Conservation (phyloP, 92 coral and sea anemone species). For the Siderastrea siderea region DNA sequence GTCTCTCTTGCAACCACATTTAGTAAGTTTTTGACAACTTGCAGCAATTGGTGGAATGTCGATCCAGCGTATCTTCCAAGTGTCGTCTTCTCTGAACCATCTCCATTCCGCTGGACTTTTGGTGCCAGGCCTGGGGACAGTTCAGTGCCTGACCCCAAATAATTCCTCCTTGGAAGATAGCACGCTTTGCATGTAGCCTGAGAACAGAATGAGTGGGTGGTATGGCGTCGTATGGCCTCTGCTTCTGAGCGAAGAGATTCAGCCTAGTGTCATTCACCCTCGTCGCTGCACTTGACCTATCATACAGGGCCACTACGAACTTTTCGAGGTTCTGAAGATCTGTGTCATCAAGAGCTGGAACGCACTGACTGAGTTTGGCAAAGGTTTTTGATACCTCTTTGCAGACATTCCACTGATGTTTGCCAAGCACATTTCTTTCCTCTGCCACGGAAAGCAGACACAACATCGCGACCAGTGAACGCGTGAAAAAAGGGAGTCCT, state of each 20-base stretch:
- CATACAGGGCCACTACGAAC: constrained; percentile 61
- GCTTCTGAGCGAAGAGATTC: constrained; percentile 59
- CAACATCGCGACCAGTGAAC: constrained; percentile 60
- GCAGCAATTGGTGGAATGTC: constrained; percentile 63
- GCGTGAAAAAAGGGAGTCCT: constrained; percentile 60
- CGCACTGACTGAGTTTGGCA: constrained; percentile 39
- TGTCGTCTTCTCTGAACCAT: constrained; percentile 23
- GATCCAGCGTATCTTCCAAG: constrained; percentile 57
- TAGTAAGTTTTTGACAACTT: constrained; percentile 59
- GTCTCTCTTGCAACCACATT: constrained; percentile 54
- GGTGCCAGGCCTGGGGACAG: constrained; percentile 11
- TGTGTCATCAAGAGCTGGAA: constrained; percentile 24
- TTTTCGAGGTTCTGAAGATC: constrained; percentile 46
- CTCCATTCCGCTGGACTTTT: constrained; percentile 56
- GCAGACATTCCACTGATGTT: constrained; percentile 39
- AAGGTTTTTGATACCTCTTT: constrained; percentile 43
- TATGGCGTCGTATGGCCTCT: constrained; percentile 41
- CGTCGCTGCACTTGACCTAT: constrained; percentile 55
- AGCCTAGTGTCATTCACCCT: constrained; percentile 51
- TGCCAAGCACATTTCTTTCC: constrained; percentile 69
- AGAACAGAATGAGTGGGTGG: constrained; percentile 66
- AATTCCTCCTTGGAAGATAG: constrained; percentile 56
- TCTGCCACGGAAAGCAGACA: constrained; percentile 55
- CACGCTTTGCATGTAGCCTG: constrained; percentile 46
- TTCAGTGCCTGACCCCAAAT: constrained; percentile 67